These are phyloP conservation scores for Gambusia affinis DNA, from an alignment of 2,113 vertebrate genomes.

Conservation along the genomic window DNA sequence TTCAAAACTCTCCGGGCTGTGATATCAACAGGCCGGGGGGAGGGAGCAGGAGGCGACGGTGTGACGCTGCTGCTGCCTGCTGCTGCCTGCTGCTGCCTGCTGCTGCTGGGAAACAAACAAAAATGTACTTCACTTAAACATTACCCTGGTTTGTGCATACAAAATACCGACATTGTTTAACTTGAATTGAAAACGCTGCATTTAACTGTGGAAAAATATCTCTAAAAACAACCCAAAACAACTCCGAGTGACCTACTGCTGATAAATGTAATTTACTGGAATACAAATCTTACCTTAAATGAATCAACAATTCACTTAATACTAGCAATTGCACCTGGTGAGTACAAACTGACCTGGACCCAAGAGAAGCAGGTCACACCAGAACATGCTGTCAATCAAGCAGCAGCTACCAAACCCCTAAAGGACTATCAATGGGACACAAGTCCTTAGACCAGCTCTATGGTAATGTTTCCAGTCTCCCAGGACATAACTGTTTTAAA, in stretches of 20 bases:
- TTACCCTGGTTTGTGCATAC: too few relatives aligned
- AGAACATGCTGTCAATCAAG: neutral
- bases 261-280: neutral
- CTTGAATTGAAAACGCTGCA: too few relatives aligned
- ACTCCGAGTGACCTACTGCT: neutral
- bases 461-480: neutral
- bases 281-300: neutral
- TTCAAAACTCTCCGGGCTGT: slow-evolving; percentile 65
- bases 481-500: neutral
- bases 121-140: neutral
- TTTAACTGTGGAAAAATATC: too few relatives aligned
- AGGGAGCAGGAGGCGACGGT: slow-evolving; percentile 1
- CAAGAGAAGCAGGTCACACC: neutral
- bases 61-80: neutral
- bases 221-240: neutral
- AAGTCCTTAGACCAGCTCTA: neutral
- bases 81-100: neutral
- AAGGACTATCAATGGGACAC: neutral
- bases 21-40: slow-evolving; percentile 51
- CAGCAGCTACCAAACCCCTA: neutral
- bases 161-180: neutral
- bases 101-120: neutral
- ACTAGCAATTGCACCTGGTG: neutral
- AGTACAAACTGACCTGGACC: neutral
- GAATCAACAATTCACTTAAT: too few relatives aligned